Base-by-base conservation (phyloP, 2,888 invertebrate genomes). In the Philaethria dido region DNA sequence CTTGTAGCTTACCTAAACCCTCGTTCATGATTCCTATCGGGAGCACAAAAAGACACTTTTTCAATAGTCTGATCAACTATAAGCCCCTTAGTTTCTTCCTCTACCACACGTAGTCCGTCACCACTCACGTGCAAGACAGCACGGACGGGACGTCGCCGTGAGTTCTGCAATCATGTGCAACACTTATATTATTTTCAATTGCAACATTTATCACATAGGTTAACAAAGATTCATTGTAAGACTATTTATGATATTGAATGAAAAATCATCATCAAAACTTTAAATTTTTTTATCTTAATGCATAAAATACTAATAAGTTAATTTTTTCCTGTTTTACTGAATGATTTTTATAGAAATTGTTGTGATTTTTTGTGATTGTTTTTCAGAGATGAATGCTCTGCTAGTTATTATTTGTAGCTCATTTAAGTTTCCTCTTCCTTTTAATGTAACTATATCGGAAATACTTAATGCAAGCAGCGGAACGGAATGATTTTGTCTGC, bases 31-130 rank as follows among this genome's bases (percentile, higher is more conserved):
- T 98, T 98, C 70, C 99, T 95, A 88, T 99, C 99, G 1, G 99
- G 99, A 8, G 99, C 99, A 91, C 99, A 99, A 89, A 99, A 99
- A n/a, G 99, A 99, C 3, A 99, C 99, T 89, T 99, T 99, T 90
- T 99, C 99, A 72, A 99, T 99, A 25, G 99, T 99, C 93, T 99
- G 99, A 89, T 99, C 99, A 44, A 99, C 99, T 75, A 99, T 98
- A 73, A 99, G 94, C 39, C 99, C 99, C 92, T 99, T 99, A 36
- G 99, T 99, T 85, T 99, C 99, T 80, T 99, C 99, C 87, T 99
- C 99, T 1, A 99, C 99, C 3, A 99, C 99, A 25, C 99, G 94
- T 50, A 99, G 93, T 0, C 99, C 99, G 87, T 99, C 99, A 4
- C 98, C 98, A 76, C 97, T 97, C 3, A 98, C 97, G 85, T 98